Percentiles rank a stretch among this genome's conserved stretches.
Evolutionary conservation across 2,113 vertebrate species (phyloP).

Genomic region (Eidolon helvum): DNA sequence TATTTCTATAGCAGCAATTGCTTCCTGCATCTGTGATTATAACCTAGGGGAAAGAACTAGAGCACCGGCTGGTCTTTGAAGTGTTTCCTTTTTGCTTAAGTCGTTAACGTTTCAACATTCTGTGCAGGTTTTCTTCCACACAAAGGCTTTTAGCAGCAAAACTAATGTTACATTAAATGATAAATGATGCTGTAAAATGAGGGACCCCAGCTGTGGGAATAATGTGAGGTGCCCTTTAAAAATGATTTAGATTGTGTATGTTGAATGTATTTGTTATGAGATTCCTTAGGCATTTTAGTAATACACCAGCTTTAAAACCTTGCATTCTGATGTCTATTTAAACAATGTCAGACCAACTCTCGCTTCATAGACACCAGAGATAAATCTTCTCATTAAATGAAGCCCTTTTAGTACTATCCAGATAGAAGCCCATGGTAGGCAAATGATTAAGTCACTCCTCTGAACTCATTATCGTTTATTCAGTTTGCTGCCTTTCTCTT

Average conservation of each 20-base stretch:
- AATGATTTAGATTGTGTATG: conserved; percentile 75
- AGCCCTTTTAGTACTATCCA: conserved; percentile 37
- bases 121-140: conserved; percentile 61
- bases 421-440: neutral
- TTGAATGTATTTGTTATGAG: conserved; percentile 74
- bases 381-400: conserved; percentile 56
- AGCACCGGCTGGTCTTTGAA: conserved; percentile 58
- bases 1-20: conserved; percentile 66
- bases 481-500: neutral
- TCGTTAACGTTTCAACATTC: conserved; percentile 61
- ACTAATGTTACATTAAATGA: conserved; percentile 81
- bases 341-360: conserved; percentile 60
- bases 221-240: conserved; percentile 79
- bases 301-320: conserved; percentile 45
- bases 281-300: conserved; percentile 67
- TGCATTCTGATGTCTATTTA: conserved; percentile 75
- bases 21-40: conserved; percentile 68
- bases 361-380: neutral
- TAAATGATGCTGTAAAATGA: conserved; percentile 78
- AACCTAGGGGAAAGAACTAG: conserved; percentile 38
- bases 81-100: conserved; percentile 70
- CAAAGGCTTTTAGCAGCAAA: conserved; percentile 70
- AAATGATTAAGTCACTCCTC: conserved; percentile 44
- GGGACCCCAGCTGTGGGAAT: conserved; percentile 77
- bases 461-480: conserved; percentile 56